These are phyloP conservation scores for Heptranchias perlo DNA, from an alignment of 2,113 vertebrate genomes.

Conservation along the genomic window DNA sequence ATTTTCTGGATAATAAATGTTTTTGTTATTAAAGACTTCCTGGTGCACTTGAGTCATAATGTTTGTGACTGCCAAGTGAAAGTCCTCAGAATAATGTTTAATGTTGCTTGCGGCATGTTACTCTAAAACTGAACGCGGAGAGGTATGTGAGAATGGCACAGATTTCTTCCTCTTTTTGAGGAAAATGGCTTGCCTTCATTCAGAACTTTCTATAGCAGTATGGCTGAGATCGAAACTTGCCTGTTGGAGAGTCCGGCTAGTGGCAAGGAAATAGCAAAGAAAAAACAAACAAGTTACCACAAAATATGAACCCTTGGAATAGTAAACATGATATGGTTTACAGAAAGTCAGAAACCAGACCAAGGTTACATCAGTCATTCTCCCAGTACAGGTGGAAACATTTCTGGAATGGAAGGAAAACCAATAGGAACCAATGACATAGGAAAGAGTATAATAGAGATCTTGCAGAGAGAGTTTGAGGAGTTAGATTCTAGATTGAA, in stretches of 20 bases:
- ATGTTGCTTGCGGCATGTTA: neutral
- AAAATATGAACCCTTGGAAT: neutral
- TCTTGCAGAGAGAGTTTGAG: too few relatives aligned
- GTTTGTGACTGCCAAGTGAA: neutral
- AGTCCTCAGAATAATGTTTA: neutral
- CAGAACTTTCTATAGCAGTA: neutral
- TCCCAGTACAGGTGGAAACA: neutral
- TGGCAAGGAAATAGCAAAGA: neutral
- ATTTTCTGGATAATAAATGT: conserved; percentile 29
- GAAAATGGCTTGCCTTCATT: neutral
- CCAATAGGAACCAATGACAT: neutral
- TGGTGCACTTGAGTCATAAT: neutral
- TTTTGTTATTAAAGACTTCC: conserved; percentile 2
- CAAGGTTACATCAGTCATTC: neutral
- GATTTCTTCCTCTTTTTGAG: neutral
- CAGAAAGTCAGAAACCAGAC: neutral
- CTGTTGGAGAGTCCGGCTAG: neutral
- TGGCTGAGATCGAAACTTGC: neutral
- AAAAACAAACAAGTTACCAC: neutral
- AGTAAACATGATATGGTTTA: neutral
- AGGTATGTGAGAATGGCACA: neutral
- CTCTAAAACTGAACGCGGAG: neutral
- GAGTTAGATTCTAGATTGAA: too few relatives aligned
- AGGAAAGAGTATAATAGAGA: neutral
- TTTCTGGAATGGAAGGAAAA: neutral